A percentile compares a stretch with the other conserved stretches of the same genome.
Conservation (phyloP, 2,113 vertebrate genomes). For the Apeltes quadracus region DNA sequence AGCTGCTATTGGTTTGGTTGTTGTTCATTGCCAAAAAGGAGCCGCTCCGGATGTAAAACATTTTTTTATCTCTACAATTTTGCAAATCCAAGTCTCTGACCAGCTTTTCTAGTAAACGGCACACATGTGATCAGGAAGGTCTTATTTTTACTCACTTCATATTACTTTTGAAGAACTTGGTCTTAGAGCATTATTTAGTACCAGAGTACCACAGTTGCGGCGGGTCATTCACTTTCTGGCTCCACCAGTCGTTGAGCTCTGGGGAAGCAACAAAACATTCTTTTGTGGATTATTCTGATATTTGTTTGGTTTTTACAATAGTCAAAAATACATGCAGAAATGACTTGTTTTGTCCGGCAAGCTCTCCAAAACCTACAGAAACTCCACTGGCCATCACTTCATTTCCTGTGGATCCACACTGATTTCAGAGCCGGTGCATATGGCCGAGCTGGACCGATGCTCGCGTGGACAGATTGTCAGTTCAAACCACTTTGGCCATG, state of each 20-base stretch:
- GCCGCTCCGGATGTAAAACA: not conserved
- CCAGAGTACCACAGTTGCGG: not conserved
- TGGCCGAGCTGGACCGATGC: not conserved
- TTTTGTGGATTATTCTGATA: not conserved
- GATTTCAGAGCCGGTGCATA: not conserved
- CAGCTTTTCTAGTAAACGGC: not conserved
- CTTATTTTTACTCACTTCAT: too few relatives aligned
- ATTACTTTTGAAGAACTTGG: too few relatives aligned
- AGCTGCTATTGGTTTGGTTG: not conserved
- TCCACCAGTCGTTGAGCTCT: not conserved
- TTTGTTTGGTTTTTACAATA: not conserved
- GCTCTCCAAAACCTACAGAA: not conserved
- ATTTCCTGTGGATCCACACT: not conserved
- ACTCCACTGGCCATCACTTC: not conserved
- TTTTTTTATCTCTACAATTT: not conserved
- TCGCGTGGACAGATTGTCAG: conserved; percentile 10
- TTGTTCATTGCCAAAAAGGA: not conserved
- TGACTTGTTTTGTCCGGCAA: not conserved
- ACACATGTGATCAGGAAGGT: not conserved
- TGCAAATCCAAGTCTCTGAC: not conserved
- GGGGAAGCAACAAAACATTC: not conserved
- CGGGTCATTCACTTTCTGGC: too few relatives aligned
- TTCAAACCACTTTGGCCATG: not conserved
- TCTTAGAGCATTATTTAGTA: not conserved
- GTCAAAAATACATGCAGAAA: not conserved